Percentiles rank a stretch among this genome's conserved stretches.
phyloP scores from a whole-genome alignment of 2,797 vertebrate species.

The Pelobates cultripes region DNA sequence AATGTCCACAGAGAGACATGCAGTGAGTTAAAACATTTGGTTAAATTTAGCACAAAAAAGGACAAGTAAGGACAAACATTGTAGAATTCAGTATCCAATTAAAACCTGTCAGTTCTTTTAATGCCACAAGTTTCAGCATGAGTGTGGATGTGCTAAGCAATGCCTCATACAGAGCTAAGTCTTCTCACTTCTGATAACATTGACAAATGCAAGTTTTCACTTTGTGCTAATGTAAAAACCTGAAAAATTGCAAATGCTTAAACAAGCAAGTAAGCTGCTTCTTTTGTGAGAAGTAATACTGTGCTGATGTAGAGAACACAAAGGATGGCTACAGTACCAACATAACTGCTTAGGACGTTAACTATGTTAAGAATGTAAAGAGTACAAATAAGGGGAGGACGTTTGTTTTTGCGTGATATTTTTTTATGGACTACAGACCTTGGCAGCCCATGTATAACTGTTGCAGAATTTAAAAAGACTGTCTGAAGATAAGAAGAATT shows the following conservation, averaged over 20 bases:
- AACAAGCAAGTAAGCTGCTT: constrained; percentile 36
- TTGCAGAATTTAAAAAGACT: too few relatives aligned
- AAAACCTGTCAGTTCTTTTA: constrained; percentile 36
- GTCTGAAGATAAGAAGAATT: too few relatives aligned
- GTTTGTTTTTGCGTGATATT: neutral
- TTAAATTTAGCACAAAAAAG: constrained; percentile 18
- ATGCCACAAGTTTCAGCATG: constrained; percentile 34
- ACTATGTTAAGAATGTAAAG: constrained; percentile 49
- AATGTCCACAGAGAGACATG: constrained; percentile 19
- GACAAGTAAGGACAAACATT: constrained; percentile 50
- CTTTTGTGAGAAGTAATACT: constrained; percentile 19
- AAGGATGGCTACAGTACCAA: constrained; percentile 19
- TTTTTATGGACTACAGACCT: too few relatives aligned
- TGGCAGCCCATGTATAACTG: too few relatives aligned
- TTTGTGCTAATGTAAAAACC: constrained; percentile 18
- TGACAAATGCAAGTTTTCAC: neutral
- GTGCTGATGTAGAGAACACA: constrained; percentile 22
- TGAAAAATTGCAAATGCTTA: constrained; percentile 30
- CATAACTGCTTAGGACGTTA: constrained; percentile 22
- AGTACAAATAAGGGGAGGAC: constrained; percentile 24
- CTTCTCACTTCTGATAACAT: constrained; percentile 11
- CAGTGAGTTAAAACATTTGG: constrained; percentile 6
- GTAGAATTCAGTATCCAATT: constrained; percentile 33
- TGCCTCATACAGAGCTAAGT: constrained; percentile 19
- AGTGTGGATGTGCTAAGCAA: constrained; percentile 24